Percentiles rank a stretch among this genome's conserved stretches.
Evolutionary conservation across 1,140 invertebrate species (phyloP).

Genomic region (Calycopis cecrops): DNA sequence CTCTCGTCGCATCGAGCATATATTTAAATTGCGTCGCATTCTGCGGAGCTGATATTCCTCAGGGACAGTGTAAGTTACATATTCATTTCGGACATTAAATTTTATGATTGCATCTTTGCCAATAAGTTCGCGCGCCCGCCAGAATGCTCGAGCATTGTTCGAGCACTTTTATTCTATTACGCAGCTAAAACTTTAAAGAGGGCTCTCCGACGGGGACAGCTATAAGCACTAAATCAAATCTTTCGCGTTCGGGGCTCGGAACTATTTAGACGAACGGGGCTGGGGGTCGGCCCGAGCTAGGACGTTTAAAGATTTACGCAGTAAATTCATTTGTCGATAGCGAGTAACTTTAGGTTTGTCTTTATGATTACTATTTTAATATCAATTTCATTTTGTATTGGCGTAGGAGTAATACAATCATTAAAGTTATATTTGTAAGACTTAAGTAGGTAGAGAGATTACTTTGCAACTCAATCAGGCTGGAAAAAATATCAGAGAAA

Average conservation of each 20-base stretch:
- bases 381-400: too few species aligned
- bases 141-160: constrained; percentile 44
- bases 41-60: too few species aligned
- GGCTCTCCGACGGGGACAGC: constrained; percentile 54
- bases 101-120: constrained; percentile 37
- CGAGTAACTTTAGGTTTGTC: neutral
- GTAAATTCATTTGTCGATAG: constrained; percentile 3
- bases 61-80: too few species aligned
- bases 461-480: too few species aligned
- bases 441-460: too few species aligned
- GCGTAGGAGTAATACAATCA: too few species aligned
- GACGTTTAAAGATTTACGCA: neutral
- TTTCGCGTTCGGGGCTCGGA: constrained; percentile 50
- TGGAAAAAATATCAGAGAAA: too few species aligned
- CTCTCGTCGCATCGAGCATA: too few species aligned
- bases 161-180: constrained; percentile 70
- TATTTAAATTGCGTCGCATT: too few species aligned
- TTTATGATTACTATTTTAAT: neutral
- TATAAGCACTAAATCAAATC: constrained; percentile 73
- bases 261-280: constrained; percentile 42
- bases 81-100: constrained; percentile 7
- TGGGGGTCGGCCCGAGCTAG: constrained; percentile 18
- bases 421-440: too few species aligned
- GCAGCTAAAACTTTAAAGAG: constrained; percentile 66
- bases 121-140: neutral